Evolutionary conservation across 2,113 vertebrate species (phyloP), one percentile per base, ranked within the genome.

Genomic region (Limnothrissa miodon): DNA sequence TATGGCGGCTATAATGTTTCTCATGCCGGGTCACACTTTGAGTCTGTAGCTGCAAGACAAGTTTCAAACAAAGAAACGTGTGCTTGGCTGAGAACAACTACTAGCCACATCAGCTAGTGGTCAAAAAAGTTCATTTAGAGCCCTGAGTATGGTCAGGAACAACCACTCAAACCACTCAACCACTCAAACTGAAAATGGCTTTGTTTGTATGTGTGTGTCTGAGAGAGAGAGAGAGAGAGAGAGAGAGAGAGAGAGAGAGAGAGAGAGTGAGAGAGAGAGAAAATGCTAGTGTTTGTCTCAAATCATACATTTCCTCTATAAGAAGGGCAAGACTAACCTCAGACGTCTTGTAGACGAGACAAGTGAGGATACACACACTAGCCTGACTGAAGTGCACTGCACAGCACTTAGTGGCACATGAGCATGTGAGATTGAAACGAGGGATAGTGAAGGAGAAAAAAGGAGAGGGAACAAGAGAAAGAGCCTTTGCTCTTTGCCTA

Each of bases 381-480:
- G 19, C 59, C 59, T 29, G 7, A 62, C 6, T 62, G 59, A 29
- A 62, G 59, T 62, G 23, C 29, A 5, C 19, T 5, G 21, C 59
- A 62, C 25, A 62, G n/a, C 25, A 62, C 51, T 23, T 56, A 5
- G 3, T 19, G 51, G 17, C 21, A 56, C 51, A 56, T n/a, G n/a
- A 29, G 29, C 59, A 62, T 62, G n/a, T 62, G 59, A 62, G 25
- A 29, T 29, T 62, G 2, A 62, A 62, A 62, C 8, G 29, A 7
- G 9, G 7, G 0, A 62, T 11, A 29, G 59, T 2, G n/a, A 25
- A 25, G 0, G n/a, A 13, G 25, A 92, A 90, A 9, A 85, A 82
- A 42, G 42, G 42, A 0, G 84, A 91, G 92, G 89, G 88, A 91
- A 92, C 2, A 42, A 42, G 86, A 7, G 36, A 45, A 39, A 7